Conservation (phyloP, 2,797 vertebrate genomes). For the Acrossocheilus wenchowensis region DNA sequence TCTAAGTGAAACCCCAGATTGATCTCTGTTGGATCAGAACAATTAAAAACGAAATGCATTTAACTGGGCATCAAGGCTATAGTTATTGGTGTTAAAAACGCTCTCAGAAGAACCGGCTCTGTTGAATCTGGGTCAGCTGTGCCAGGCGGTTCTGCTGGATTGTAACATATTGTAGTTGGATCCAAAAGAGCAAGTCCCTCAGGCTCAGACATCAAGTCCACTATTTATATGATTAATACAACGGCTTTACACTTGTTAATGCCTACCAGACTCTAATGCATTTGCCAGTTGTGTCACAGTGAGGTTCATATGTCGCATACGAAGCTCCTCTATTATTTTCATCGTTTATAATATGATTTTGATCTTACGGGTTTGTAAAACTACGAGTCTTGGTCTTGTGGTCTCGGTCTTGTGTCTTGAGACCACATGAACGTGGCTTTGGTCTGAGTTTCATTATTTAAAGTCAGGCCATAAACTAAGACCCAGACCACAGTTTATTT, state of each 20-base stretch:
- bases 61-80: not conserved
- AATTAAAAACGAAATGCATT: not conserved
- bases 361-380: not conserved
- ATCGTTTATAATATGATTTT: not conserved
- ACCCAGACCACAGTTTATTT: slow-evolving; percentile 7
- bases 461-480: not conserved
- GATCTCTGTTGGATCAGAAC: not conserved
- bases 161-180: not conserved
- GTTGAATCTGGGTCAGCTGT: slow-evolving; percentile 8
- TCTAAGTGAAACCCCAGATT: not conserved
- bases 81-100: not conserved
- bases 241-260: not conserved
- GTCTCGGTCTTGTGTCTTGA: not conserved
- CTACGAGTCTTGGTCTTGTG: not conserved
- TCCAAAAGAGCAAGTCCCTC: slow-evolving; percentile 13
- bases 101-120: not conserved
- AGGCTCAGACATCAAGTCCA: not conserved
- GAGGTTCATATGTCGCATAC: not conserved
- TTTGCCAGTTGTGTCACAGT: not conserved
- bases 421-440: not conserved
- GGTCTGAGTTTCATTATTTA: not conserved
- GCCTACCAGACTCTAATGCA: not conserved
- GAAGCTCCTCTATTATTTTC: not conserved
- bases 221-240: slow-evolving; percentile 19
- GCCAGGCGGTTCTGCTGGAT: not conserved